Percentiles rank a stretch among this genome's conserved stretches.
These are phyloP conservation scores for Oophaga sylvatica DNA, from an alignment of 2,797 vertebrate species.

Conservation along the genomic window DNA sequence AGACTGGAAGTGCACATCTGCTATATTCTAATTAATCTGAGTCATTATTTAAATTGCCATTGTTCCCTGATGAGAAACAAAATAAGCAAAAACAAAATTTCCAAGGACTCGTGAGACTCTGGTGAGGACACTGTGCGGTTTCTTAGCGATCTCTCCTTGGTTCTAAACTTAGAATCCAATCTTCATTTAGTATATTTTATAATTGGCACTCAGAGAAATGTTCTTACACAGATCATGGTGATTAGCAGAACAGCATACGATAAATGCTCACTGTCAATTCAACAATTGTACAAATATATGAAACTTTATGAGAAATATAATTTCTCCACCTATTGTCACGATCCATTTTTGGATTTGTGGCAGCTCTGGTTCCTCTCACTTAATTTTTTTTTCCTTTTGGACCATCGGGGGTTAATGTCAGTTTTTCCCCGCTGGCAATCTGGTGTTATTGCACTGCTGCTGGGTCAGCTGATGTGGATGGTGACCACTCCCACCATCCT, in stretches of 20 bases:
- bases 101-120: background rate
- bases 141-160: background rate
- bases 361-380: no score
- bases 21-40: slow-evolving; percentile 43
- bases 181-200: background rate
- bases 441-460: no score
- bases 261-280: no score
- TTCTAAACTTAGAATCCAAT: slow-evolving; percentile 14
- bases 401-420: no score
- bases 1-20: slow-evolving; percentile 37
- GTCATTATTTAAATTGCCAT: slow-evolving; percentile 46
- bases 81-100: slow-evolving; percentile 34
- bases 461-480: no score
- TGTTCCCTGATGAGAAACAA: slow-evolving; percentile 44
- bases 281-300: no score
- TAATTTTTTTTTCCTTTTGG: no score
- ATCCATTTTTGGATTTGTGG: no score
- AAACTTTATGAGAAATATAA: no score
- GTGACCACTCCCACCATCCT: no score
- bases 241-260: background rate
- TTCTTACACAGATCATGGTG: background rate
- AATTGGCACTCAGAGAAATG: background rate
- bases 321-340: no score
- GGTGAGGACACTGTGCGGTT: slow-evolving; percentile 16
- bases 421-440: no score